Percentiles rank a stretch among this genome's conserved stretches.
These are phyloP conservation scores for Chelmon rostratus DNA, from an alignment of 2,797 vertebrate species.

Conservation along the genomic window DNA sequence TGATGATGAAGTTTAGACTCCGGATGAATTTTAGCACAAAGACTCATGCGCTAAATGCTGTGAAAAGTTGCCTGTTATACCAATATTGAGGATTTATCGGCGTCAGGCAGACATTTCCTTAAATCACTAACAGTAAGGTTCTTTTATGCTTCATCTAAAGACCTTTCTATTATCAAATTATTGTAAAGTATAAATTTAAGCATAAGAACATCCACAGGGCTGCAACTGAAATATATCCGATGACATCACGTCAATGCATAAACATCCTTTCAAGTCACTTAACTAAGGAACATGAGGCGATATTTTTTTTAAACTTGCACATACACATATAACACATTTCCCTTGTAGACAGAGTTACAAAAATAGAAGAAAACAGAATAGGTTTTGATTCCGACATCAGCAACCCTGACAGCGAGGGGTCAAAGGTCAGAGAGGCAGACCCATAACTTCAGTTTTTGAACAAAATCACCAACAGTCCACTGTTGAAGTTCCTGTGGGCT, in stretches of 20 bases:
- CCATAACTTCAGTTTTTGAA: conserved; percentile 4
- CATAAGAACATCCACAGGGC: neutral
- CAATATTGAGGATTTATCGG: neutral
- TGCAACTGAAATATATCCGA: neutral
- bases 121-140: no score
- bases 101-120: neutral
- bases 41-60: neutral
- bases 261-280: neutral
- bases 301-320: neutral
- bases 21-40: conserved; percentile 4
- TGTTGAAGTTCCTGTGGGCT: conserved; percentile 22
- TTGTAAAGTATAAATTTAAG: neutral
- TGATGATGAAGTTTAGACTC: neutral
- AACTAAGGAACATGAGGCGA: neutral
- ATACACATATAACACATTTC: neutral
- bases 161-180: neutral
- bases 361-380: neutral
- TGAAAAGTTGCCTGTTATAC: neutral
- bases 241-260: neutral
- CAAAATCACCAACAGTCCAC: conserved; percentile 29
- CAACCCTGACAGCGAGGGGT: conserved; percentile 31
- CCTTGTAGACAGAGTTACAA: neutral
- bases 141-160: neutral
- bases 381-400: conserved; percentile 21
- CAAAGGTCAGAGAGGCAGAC: conserved; percentile 56